phyloP scores from a whole-genome alignment of 2,797 vertebrate genomes.

The Acanthurus tractus region DNA sequence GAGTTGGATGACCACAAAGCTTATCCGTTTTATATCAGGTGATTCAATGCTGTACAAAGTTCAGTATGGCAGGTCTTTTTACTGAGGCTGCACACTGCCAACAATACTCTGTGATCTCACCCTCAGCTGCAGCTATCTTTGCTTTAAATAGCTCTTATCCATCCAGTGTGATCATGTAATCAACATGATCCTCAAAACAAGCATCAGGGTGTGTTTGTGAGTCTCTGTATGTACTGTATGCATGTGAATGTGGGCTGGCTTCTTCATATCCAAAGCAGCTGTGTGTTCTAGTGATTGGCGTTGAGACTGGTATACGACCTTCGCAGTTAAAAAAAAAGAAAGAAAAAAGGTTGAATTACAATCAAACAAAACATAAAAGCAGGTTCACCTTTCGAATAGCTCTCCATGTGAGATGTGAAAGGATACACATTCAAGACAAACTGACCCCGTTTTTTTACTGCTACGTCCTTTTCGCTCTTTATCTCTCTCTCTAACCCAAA shows the following conservation, averaged over 20 bases:
- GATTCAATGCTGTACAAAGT: conserved; percentile 14
- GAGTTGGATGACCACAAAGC: conserved; percentile 17
- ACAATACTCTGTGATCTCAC: conserved; percentile 42
- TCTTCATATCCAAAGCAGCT: conserved; percentile 56
- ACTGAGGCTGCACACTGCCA: conserved; percentile 12
- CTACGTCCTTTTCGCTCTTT: not conserved
- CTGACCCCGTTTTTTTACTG: not conserved
- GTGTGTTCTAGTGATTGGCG: conserved; percentile 30
- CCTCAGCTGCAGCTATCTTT: conserved; percentile 3
- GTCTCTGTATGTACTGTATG: conserved; percentile 52
- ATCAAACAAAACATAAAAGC: conserved; percentile 29
- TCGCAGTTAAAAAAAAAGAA: conserved; percentile 11
- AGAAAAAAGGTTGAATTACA: conserved; percentile 4
- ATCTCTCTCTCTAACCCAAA: conserved; percentile 41
- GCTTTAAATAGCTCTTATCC: conserved; percentile 63
- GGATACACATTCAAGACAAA: conserved; percentile 17
- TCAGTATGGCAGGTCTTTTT: conserved; percentile 16
- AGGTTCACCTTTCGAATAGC: conserved; percentile 29
- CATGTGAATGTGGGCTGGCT: conserved; percentile 11
- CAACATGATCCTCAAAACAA: conserved; percentile 45
- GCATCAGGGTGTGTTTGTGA: conserved; percentile 41
- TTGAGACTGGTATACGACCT: conserved; percentile 32
- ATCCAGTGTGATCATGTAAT: conserved; percentile 60
- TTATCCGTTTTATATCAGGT: conserved; percentile 22
- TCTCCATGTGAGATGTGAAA: conserved; percentile 11